Conservation (phyloP, 2,113 vertebrate genomes). For the Sialia sialis region DNA sequence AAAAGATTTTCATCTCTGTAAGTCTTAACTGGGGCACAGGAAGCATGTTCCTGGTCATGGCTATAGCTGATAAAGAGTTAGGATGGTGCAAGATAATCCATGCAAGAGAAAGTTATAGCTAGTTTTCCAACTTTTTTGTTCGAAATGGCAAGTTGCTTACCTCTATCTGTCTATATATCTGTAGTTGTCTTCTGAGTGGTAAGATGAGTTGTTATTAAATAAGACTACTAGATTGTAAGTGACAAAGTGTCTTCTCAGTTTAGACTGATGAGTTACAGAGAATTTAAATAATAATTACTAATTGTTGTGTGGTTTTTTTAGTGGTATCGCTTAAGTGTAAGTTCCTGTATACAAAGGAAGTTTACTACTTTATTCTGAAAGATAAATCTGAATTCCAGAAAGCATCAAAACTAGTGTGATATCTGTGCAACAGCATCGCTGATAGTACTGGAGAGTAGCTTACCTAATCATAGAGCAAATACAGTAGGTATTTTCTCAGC, state of each 20-base stretch:
- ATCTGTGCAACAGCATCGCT: not conserved
- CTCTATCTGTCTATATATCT: too few species aligned
- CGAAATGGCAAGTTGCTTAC: not conserved
- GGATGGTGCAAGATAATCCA: not conserved
- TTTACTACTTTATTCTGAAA: not conserved
- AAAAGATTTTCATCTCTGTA: conserved; percentile 14
- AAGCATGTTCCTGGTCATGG: not conserved
- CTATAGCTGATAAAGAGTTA: not conserved
- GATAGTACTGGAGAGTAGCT: not conserved
- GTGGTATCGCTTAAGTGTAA: not conserved
- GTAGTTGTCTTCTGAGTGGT: not conserved
- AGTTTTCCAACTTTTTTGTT: not conserved
- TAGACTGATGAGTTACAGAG: not conserved
- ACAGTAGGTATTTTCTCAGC: not conserved
- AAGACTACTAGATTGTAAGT: not conserved
- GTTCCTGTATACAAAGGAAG: not conserved
- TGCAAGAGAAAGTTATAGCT: not conserved
- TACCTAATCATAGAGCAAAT: not conserved
- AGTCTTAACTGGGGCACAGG: not conserved
- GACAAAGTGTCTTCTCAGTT: not conserved
- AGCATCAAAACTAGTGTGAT: not conserved
- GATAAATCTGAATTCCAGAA: not conserved
- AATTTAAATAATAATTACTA: not conserved
- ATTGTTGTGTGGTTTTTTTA: not conserved
- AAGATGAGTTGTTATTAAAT: not conserved